Base-by-base conservation (phyloP, 2,888 invertebrate species). In the Lycaena phlaeas region DNA sequence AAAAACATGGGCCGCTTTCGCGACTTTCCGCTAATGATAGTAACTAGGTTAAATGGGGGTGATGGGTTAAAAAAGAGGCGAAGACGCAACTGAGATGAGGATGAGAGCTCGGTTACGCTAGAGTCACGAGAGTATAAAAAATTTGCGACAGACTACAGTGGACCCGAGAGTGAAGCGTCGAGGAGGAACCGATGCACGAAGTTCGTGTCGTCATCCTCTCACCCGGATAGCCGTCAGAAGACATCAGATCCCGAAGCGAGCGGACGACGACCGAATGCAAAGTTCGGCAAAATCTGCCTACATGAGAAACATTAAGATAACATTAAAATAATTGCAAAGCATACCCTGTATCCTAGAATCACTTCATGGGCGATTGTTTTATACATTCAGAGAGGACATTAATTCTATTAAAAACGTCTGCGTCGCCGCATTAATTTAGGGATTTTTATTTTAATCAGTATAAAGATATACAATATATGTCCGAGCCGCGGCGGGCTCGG, bases 271-370 rank as follows among this genome's bases (percentile, higher is more conserved):
- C 56, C 62, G 66, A 62, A 59, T 57, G 63, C 64, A 56, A 67
- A 64, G 56, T 61, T 56, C 57, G 76, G 73, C 73, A 64, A 68
- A 56, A 65, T 57, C 70, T 77, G 82, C 76, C 79, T 70, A 75
- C 70, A 68, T 74, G 76, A 77, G 73, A 75, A 84, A 85, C 75
- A 76, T 85, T 87, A 88, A 79, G 81, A 82, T 72, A 39, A 89
- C 87, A 88, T 88, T 87, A 88, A 91, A 91, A 91, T 91, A 92
- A 92, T 92, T 92, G 92, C 92, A 92, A 93, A 92, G 92, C 92
- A 91, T 93, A 93, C 93, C 93, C 93, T 93, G 93, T 93, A 92
- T 92, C 93, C 93, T 92, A 92, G 88, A 90, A 90, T 90, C 90
- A 90, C 90, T 88, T 87, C 86, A 87, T 86, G 87, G 87, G 87